Percentiles rank a stretch among this genome's conserved stretches.
Evolutionary conservation across 2,113 vertebrate genomes (phyloP).

Genomic region (Tinamus guttatus): DNA sequence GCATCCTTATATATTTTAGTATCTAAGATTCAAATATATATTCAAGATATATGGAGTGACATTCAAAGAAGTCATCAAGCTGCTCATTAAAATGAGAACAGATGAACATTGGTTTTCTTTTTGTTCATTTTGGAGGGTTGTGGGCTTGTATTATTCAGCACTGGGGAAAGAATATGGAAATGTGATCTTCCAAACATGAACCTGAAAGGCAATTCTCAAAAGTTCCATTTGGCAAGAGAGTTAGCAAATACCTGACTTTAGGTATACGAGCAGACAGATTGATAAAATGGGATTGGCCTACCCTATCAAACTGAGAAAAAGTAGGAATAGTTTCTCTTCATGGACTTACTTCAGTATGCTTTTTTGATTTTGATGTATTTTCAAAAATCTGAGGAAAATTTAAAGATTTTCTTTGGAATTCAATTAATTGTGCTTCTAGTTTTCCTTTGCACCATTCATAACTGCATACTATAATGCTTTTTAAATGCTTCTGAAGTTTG

Average conservation of each 20-base stretch:
- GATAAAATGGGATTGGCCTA: background rate
- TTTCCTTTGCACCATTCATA: background rate
- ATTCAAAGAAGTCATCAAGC: background rate
- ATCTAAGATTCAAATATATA: no score
- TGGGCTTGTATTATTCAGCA: background rate
- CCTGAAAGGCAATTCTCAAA: background rate
- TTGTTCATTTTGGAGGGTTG: background rate
- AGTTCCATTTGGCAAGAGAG: background rate
- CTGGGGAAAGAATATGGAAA: background rate
- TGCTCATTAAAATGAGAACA: background rate
- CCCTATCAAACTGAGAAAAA: background rate
- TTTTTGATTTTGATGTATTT: background rate
- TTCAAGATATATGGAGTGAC: background rate
- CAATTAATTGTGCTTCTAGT: background rate
- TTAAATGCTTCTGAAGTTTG: background rate
- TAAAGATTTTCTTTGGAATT: background rate
- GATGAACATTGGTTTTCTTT: fast-evolving
- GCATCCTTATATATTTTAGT: background rate
- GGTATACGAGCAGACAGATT: background rate
- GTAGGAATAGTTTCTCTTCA: background rate
- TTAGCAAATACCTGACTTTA: background rate
- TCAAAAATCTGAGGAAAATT: background rate
- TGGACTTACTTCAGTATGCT: background rate
- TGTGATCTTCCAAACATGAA: background rate
- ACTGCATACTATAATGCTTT: background rate